Evolutionary conservation across 2,113 vertebrate species (phyloP).

Genomic region (Oceanites oceanicus): DNA sequence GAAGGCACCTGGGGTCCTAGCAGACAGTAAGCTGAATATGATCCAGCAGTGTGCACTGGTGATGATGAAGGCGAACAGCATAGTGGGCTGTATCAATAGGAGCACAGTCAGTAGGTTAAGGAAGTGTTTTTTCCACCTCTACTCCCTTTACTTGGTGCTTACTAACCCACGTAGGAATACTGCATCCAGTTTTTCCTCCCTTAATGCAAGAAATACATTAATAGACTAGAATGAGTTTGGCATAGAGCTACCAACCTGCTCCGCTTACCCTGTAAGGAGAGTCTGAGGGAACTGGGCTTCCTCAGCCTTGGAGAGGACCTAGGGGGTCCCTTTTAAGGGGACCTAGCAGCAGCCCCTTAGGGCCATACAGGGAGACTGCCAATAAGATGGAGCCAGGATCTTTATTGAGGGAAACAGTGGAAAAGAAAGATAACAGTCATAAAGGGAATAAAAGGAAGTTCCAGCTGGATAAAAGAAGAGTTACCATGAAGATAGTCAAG

Average conservation of each 20-base stretch:
- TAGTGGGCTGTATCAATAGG: neutral
- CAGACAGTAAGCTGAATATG: rapidly evolving
- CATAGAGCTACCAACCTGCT: neutral
- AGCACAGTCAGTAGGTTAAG: neutral
- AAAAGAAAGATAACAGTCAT: neutral
- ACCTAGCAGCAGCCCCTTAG: neutral
- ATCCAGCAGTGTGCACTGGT: neutral
- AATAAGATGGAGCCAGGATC: neutral
- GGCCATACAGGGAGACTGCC: rapidly evolving
- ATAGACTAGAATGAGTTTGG: neutral
- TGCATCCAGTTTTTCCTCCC: neutral
- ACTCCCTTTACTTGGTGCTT: neutral
- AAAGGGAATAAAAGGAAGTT: neutral
- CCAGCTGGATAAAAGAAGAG: neutral
- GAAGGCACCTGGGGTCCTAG: neutral
- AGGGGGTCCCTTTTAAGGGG: neutral
- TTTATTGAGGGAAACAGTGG: neutral
- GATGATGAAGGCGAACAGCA: neutral
- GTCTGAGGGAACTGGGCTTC: neutral
- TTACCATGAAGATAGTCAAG: neutral
- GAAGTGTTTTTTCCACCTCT: neutral
- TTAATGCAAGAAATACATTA: neutral
- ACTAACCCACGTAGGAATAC: neutral
- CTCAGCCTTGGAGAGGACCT: neutral
- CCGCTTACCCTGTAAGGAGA: neutral